These are phyloP conservation scores for Trisateles emortualis DNA, from an alignment of 2,888 invertebrate species.

Conservation along the genomic window DNA sequence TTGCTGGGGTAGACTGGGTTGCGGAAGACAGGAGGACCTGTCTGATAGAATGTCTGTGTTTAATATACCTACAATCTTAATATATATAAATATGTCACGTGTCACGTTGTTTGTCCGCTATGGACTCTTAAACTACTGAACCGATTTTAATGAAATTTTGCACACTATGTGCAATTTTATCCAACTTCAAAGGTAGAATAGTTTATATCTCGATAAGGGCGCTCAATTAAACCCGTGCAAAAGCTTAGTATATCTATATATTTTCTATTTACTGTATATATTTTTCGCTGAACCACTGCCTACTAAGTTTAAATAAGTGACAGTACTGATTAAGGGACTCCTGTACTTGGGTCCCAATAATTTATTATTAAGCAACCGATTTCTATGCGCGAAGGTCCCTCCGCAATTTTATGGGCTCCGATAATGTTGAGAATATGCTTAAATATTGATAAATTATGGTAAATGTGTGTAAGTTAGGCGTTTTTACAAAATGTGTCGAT, in stretches of 20 bases:
- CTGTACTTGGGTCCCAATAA: constrained; percentile 30
- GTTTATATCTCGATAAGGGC: too few relatives aligned
- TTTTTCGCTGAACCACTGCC: neutral
- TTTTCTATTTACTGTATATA: neutral
- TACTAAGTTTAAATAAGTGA: constrained; percentile 9
- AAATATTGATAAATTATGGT: constrained; percentile 45
- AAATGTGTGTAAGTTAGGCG: constrained; percentile 31
- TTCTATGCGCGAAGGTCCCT: constrained; percentile 42
- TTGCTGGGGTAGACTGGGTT: too few relatives aligned
- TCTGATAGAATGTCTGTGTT: too few relatives aligned
- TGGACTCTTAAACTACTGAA: too few relatives aligned
- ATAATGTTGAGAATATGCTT: constrained; percentile 47
- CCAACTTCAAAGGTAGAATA: too few relatives aligned
- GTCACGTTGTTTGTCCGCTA: too few relatives aligned
- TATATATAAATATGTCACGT: too few relatives aligned
- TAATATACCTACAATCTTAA: too few relatives aligned
- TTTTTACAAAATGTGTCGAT: constrained; percentile 9
- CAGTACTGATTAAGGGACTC: constrained; percentile 40
- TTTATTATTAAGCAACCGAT: constrained; percentile 45
- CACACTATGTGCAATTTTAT: too few relatives aligned
- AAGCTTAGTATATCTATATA: neutral
- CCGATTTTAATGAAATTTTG: too few relatives aligned
- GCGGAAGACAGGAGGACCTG: too few relatives aligned
- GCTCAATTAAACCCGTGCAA: too few relatives aligned
- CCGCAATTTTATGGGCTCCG: constrained; percentile 40